A percentile compares a stretch with the other conserved stretches of the same genome.
Evolutionary conservation across 2,113 vertebrate genomes (phyloP).

Genomic region (Theropithecus gelada): DNA sequence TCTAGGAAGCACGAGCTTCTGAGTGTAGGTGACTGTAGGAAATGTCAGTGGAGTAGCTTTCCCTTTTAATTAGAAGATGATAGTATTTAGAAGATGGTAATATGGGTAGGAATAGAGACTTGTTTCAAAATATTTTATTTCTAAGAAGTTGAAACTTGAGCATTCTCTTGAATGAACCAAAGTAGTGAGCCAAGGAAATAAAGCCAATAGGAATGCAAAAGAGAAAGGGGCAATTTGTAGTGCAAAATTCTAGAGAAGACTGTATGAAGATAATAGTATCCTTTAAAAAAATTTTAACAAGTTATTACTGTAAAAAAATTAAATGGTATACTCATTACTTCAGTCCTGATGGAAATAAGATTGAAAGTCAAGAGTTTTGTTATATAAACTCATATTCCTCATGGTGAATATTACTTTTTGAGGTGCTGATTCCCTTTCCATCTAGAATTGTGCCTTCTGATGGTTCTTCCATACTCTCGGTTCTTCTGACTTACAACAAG

Average conservation of each 20-base stretch:
- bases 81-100: neutral
- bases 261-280: neutral
- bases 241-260: neutral
- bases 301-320: neutral
- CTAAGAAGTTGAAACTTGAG: neutral
- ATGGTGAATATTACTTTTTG: neutral
- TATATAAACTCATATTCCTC: neutral
- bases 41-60: neutral
- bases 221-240: neutral
- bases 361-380: constrained; percentile 13
- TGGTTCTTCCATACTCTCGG: neutral
- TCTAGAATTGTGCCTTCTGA: neutral
- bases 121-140: neutral
- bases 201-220: neutral
- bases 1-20: neutral
- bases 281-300: neutral
- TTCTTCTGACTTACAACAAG: neutral
- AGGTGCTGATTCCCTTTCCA: neutral
- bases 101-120: neutral
- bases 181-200: neutral
- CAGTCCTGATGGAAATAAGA: neutral
- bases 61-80: neutral
- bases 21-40: neutral
- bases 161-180: neutral
- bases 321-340: neutral